A percentile compares a stretch with the other conserved stretches of the same genome.
phyloP scores from a whole-genome alignment of 1,140 invertebrate genomes.

The Trichoplusia ni region DNA sequence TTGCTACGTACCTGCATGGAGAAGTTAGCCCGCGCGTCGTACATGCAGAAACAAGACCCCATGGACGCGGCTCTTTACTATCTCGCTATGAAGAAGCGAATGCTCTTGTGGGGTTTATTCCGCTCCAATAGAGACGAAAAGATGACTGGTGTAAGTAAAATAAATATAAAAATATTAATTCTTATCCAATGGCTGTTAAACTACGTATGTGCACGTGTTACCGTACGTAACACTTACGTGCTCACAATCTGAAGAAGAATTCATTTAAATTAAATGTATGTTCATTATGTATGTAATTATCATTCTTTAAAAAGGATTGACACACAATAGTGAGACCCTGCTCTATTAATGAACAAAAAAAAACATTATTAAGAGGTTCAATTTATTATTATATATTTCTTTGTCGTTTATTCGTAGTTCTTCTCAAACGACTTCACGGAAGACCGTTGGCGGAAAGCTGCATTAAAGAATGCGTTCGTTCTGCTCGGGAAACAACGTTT shows the following conservation, averaged over 20 bases:
- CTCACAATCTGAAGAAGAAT: no score
- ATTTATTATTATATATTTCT: no score
- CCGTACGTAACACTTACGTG: no score
- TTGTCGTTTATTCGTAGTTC: constrained; percentile 82
- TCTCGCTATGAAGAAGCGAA: constrained; percentile 99
- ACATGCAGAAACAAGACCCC: constrained; percentile 95
- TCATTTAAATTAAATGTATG: no score
- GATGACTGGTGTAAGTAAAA: constrained; percentile 87
- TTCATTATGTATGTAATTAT: no score
- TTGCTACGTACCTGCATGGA: constrained; percentile 94
- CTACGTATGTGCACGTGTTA: no score
- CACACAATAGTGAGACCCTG: no score
- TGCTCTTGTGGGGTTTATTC: constrained; percentile 97
- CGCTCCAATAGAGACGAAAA: constrained; percentile 92
- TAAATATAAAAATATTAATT: background rate
- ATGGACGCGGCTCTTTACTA: constrained; percentile 99
- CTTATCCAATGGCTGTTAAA: no score
- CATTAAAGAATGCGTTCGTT: constrained; percentile 98
- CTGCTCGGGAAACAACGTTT: constrained; percentile 97
- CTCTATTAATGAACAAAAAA: no score
- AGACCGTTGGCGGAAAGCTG: constrained; percentile 97
- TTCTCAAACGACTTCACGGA: constrained; percentile 97
- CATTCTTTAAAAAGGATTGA: no score
- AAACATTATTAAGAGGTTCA: no score
- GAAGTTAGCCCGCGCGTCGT: constrained; percentile 95